Percentiles rank a stretch among this genome's conserved stretches.
Evolutionary conservation across 2,113 vertebrate species (phyloP).

Genomic region (Ranitomeya variabilis): DNA sequence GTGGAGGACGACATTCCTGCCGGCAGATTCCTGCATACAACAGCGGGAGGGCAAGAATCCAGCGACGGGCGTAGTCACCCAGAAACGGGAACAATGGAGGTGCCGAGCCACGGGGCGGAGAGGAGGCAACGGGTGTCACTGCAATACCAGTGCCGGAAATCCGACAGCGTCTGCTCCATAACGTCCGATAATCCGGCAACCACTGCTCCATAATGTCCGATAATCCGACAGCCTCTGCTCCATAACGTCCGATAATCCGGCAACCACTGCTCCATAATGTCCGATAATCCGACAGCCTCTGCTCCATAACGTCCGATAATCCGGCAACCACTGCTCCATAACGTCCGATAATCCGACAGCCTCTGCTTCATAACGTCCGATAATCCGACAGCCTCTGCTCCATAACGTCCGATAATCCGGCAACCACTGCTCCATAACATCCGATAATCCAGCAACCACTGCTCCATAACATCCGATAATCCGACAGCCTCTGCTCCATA

Average conservation of each 20-base stretch:
- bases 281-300: too few species aligned
- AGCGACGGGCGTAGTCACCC: background rate
- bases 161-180: background rate
- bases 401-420: background rate
- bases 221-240: background rate
- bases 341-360: background rate
- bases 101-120: background rate
- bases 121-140: too few species aligned
- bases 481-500: background rate
- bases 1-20: background rate
- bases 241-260: background rate
- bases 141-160: too few species aligned
- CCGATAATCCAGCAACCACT: background rate
- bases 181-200: background rate
- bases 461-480: too few species aligned
- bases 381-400: too few species aligned
- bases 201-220: background rate
- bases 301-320: background rate
- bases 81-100: background rate
- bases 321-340: background rate
- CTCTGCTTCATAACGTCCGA: too few species aligned
- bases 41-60: background rate
- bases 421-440: background rate
- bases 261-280: background rate
- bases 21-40: background rate